Conservation (phyloP, 2,113 vertebrate species). For the Cynocephalus volans region DNA sequence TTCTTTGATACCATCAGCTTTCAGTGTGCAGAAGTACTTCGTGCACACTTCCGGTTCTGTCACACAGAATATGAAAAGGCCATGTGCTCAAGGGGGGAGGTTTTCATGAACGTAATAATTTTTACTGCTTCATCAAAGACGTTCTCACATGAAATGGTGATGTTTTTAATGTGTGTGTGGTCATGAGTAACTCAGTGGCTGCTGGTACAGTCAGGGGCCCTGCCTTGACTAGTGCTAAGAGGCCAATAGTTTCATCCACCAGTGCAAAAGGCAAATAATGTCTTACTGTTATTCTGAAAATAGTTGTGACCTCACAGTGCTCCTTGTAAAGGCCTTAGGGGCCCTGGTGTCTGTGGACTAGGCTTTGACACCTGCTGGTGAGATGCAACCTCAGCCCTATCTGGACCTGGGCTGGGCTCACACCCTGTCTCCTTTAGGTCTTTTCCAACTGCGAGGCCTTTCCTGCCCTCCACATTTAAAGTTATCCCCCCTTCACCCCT, state of each 20-base stretch:
- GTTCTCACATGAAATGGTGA: not conserved
- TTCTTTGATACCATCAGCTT: not conserved
- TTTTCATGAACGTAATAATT: not conserved
- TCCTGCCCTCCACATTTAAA: not conserved
- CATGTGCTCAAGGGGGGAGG: not conserved
- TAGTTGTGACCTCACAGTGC: not conserved
- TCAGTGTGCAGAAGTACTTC: not conserved
- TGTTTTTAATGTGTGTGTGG: not conserved
- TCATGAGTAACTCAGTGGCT: not conserved
- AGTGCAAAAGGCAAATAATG: not conserved
- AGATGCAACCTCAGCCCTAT: not conserved
- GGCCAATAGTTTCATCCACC: not conserved
- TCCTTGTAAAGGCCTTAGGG: not conserved
- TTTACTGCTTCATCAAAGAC: not conserved
- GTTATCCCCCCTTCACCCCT: too few species aligned
- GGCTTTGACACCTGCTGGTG: not conserved
- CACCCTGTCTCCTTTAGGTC: not conserved
- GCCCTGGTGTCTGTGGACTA: not conserved
- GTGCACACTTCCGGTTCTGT: not conserved
- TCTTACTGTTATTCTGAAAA: not conserved
- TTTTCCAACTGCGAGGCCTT: not conserved
- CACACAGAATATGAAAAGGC: not conserved
- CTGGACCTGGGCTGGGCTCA: not conserved
- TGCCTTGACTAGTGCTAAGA: not conserved
- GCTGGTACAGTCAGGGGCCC: not conserved